Base-by-base conservation (phyloP, 2,113 vertebrate genomes). In the Scomber colias region DNA sequence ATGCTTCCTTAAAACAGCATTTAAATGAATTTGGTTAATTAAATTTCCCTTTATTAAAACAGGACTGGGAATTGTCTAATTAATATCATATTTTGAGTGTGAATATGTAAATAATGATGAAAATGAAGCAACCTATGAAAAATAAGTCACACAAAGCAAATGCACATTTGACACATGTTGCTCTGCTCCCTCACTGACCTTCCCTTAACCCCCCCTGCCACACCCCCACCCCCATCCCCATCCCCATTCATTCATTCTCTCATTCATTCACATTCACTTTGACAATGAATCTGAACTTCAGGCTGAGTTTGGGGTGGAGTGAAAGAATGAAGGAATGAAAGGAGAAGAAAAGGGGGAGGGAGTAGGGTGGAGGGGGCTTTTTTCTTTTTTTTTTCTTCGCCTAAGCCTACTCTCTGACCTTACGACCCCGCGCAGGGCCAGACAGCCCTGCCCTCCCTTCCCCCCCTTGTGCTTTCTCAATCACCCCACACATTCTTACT, bases 261-360 rank as follows among this genome's bases (percentile, higher is more conserved):
- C 81, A 63, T 71, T 82, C 85, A 69, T 77, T 83, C 71, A 70
- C 66, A 17, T 60, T 46, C 79, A 64, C 65, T 72, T 21, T 81
- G 75, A 92, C 90, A 91, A 87, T 89, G 81, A 90, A 83, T 87
- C 75, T 92, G 84, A 92, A 92, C 89, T 92, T 88, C 68, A 87
- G 81, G 79, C 79, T 17, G 70, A 71, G 78, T 85, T 48, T 2
- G 2, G 68, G 56, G 60, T 75, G 31, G 56, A 72, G 69, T 24
- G 62, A 71, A 77, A 55, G 73, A 86, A 68, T 72, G 55, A 63
- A 40, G 71, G 73, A 72, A 46, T 73, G 68, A 87, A 83, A 74
- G 14, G 67, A 74, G 64, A 46, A 40, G 79, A 81, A 68, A 63
- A 54, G 63, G 62, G 63, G 24, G 24, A 27, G 24, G 24, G 24